These are phyloP conservation scores for Synanthedon formicaeformis DNA, from an alignment of 2,888 invertebrate species.

Conservation along the genomic window DNA sequence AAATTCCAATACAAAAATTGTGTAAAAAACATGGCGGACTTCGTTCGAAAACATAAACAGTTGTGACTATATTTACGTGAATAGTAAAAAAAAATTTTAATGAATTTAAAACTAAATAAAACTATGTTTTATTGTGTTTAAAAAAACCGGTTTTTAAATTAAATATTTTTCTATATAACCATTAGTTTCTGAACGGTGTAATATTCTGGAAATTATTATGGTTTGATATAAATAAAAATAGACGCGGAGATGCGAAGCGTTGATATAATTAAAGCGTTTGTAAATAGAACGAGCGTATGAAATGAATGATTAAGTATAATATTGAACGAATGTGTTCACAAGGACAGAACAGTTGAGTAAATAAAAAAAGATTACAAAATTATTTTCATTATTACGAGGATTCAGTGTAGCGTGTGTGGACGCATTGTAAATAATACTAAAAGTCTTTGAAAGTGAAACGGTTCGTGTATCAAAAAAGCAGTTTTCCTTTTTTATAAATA, in stretches of 20 bases:
- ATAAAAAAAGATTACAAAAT: background rate
- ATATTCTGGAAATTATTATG: conserved; percentile 11
- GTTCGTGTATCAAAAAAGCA: too few species aligned
- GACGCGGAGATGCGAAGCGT: conserved; percentile 19
- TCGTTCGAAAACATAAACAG: background rate
- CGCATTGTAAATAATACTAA: background rate
- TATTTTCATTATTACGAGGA: background rate
- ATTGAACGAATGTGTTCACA: conserved; percentile 13
- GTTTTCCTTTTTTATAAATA: background rate
- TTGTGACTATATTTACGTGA: background rate
- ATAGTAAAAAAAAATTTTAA: too few species aligned
- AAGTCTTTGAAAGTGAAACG: background rate
- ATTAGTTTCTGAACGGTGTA: conserved; percentile 3
- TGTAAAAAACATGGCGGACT: background rate
- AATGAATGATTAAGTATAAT: conserved; percentile 3
- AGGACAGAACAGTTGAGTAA: background rate
- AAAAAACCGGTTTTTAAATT: too few species aligned
- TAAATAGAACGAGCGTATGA: conserved; percentile 24
- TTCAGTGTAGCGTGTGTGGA: background rate
- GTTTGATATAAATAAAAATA: conserved; percentile 17
- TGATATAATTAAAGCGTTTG: conserved; percentile 30
- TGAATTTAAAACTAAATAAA: too few species aligned
- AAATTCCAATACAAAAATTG: background rate
- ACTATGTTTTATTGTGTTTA: too few species aligned
- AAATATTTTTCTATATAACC: too few species aligned